These are phyloP conservation scores for Drosophila pseudoobscura DNA, from an alignment of 1,140 invertebrate genomes.

Conservation along the genomic window DNA sequence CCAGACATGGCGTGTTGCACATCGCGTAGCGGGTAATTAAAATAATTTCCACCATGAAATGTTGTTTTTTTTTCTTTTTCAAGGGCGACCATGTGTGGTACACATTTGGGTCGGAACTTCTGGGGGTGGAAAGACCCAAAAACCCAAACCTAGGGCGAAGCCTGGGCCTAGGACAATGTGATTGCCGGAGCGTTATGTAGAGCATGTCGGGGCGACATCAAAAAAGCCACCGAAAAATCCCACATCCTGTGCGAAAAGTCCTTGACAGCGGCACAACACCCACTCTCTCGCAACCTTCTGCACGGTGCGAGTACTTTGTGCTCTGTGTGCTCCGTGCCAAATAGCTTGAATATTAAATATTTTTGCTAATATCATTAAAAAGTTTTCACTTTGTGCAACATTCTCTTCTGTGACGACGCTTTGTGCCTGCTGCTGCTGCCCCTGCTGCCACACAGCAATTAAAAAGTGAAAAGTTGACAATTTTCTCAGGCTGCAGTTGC, in stretches of 20 bases:
- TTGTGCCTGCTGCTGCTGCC: constrained; percentile 23
- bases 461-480: constrained; percentile 62
- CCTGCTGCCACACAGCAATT: constrained; percentile 53
- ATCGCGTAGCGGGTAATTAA: constrained; percentile 75
- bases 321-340: constrained; percentile 2
- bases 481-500: constrained; percentile 33
- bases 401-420: constrained; percentile 33
- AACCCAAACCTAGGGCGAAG: not conserved
- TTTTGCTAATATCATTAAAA: constrained; percentile 76
- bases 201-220: constrained; percentile 53
- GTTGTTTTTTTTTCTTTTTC: constrained; percentile 58
- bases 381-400: constrained; percentile 68
- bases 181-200: constrained; percentile 46
- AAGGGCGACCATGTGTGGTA: constrained; percentile 75
- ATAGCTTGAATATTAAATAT: constrained; percentile 58
- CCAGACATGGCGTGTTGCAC: constrained; percentile 34
- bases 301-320: not conserved
- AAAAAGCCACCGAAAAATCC: constrained; percentile 53
- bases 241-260: constrained; percentile 55
- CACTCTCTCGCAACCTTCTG: no score
- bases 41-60: constrained; percentile 72
- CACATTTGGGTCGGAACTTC: constrained; percentile 38
- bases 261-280: constrained; percentile 46
- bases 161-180: constrained; percentile 22
- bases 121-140: constrained; percentile 49